These are phyloP conservation scores for Cactoblastis cactorum DNA, from an alignment of 2,888 invertebrate genomes.

Conservation along the genomic window DNA sequence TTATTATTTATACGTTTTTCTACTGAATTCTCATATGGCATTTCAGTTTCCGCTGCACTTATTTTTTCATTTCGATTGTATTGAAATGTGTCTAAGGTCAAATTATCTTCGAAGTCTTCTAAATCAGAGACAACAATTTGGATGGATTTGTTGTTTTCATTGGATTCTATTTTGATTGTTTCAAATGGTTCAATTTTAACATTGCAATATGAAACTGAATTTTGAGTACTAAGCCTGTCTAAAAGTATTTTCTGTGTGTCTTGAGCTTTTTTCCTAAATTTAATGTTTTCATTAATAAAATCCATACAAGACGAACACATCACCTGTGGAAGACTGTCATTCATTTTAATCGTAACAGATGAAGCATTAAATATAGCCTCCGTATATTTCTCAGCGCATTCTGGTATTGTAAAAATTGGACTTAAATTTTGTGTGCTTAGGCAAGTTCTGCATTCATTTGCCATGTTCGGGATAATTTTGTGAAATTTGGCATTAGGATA, in stretches of 20 bases:
- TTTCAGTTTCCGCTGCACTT: slow-evolving; percentile 14
- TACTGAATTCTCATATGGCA: slow-evolving; percentile 24
- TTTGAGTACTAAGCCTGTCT: slow-evolving; percentile 23
- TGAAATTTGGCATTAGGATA: neutral
- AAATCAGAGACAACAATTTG: slow-evolving; percentile 27
- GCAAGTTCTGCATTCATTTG: slow-evolving; percentile 45
- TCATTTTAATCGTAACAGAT: slow-evolving; percentile 49
- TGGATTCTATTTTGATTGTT: slow-evolving; percentile 19
- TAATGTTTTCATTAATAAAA: slow-evolving; percentile 32
- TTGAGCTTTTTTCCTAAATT: slow-evolving; percentile 37
- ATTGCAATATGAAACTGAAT: slow-evolving; percentile 15
- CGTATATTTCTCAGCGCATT: slow-evolving; percentile 50
- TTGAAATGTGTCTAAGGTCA: slow-evolving; percentile 31
- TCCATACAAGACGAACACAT: slow-evolving; percentile 35
- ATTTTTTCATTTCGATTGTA: slow-evolving; percentile 18
- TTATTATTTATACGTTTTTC: slow-evolving; percentile 26
- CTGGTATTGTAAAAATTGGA: slow-evolving; percentile 44
- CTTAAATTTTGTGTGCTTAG: slow-evolving; percentile 39
- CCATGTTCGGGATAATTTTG: neutral
- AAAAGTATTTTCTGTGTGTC: slow-evolving; percentile 27
- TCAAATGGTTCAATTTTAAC: slow-evolving; percentile 35
- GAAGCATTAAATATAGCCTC: slow-evolving; percentile 40
- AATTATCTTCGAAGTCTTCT: slow-evolving; percentile 38
- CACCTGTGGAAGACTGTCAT: slow-evolving; percentile 35
- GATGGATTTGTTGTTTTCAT: slow-evolving; percentile 39